Conservation (phyloP, 2,797 vertebrate species). For the Halcyon chelicuti region DNA sequence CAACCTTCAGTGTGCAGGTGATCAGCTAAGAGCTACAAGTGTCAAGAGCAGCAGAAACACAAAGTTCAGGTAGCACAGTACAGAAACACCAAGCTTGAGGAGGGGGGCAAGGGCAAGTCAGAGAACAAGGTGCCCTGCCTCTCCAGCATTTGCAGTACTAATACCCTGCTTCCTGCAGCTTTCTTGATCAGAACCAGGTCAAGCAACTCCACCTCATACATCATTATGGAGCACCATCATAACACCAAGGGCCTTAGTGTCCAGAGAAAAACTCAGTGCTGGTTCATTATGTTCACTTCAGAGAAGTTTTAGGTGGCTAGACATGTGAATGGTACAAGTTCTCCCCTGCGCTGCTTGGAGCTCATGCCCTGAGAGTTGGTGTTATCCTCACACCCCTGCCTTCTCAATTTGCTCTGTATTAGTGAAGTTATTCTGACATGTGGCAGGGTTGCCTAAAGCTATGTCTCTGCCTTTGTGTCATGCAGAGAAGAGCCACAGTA, state of each 20-base stretch:
- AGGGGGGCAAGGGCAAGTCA: background rate
- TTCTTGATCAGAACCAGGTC: background rate
- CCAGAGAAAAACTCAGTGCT: background rate
- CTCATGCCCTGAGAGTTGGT: background rate
- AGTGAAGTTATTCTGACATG: background rate
- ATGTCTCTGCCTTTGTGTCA: background rate
- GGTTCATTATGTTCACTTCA: background rate
- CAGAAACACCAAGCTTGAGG: background rate
- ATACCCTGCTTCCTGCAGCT: background rate
- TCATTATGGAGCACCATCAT: rapidly evolving
- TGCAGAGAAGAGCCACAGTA: background rate
- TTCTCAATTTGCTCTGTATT: background rate
- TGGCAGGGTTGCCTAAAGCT: background rate
- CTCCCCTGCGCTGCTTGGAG: background rate
- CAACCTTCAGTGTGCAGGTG: background rate
- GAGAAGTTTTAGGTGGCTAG: background rate
- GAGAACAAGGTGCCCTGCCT: background rate
- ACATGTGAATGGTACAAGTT: background rate
- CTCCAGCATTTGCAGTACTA: background rate
- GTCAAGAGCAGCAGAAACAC: background rate
- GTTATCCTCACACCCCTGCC: background rate
- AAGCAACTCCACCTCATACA: background rate
- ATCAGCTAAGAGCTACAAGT: background rate
- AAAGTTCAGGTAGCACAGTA: background rate
- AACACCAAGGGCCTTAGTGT: background rate